Conservation (phyloP, 2,888 invertebrate species). For the Archips xylosteana region DNA sequence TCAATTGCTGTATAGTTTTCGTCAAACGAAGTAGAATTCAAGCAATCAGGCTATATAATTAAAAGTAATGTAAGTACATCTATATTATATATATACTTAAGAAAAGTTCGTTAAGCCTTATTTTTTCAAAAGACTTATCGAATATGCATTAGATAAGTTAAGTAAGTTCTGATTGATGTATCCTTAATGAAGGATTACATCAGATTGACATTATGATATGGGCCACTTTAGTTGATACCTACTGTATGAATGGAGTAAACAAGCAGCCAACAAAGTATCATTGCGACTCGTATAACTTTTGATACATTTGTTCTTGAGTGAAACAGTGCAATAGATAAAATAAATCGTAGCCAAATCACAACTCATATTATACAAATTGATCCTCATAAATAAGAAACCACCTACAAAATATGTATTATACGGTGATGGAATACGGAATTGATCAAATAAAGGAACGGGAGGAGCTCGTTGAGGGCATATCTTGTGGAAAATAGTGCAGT, state of each 20-base stretch:
- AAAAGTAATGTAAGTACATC: no score
- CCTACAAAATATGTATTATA: constrained; percentile 8
- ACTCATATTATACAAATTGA: constrained; percentile 18
- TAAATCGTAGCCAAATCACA: constrained; percentile 2
- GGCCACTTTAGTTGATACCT: background rate
- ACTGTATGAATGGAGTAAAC: background rate
- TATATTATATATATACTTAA: no score
- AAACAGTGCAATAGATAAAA: background rate
- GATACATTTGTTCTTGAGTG: background rate
- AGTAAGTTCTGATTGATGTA: no score
- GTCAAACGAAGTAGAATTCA: no score
- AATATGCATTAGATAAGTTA: no score
- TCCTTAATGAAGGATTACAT: no score
- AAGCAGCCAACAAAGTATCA: background rate
- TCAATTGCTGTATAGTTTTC: background rate
- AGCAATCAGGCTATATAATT: no score
- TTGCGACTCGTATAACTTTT: background rate
- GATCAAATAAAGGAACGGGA: constrained; percentile 18
- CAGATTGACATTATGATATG: no score
- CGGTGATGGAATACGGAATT: constrained; percentile 22
- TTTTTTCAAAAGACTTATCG: no score
- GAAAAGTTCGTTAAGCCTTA: no score
- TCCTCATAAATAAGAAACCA: constrained; percentile 25
- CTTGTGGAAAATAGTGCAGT: constrained; percentile 30
- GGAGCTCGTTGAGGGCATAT: constrained; percentile 12